Percentiles rank a stretch among this genome's conserved stretches.
These are phyloP conservation scores for Scelioninae gen. 2 DNA, from an alignment of 2,888 invertebrate genomes.

Conservation along the genomic window DNA sequence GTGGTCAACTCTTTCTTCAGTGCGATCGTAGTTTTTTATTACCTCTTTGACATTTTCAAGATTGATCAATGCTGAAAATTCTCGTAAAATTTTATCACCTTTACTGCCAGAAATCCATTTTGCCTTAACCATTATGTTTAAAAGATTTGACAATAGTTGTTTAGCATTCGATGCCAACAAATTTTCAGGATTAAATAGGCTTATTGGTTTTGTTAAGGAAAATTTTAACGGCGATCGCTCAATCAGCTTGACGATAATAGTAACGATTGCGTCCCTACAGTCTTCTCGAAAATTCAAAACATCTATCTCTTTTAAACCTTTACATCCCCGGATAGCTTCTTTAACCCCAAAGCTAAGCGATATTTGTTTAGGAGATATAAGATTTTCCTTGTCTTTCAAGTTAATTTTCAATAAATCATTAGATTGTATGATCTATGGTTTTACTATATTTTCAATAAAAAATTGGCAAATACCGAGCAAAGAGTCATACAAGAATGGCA, in stretches of 20 bases:
- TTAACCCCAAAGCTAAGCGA: constrained; percentile 9
- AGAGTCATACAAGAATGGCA: constrained; percentile 47
- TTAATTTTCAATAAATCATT: constrained; percentile 25
- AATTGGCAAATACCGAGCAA: constrained; percentile 20
- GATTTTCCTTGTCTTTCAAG: constrained; percentile 25
- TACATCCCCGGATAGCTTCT: constrained; percentile 16
- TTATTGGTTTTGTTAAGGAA: constrained; percentile 20
- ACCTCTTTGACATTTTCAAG: neutral
- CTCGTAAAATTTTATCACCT: constrained; percentile 22
- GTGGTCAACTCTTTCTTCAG: constrained; percentile 37
- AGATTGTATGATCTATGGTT: no score
- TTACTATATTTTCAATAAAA: no score
- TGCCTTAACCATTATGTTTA: constrained; percentile 7
- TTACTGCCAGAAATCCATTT: constrained; percentile 10
- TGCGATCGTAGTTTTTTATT: constrained; percentile 8
- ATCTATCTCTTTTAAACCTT: constrained; percentile 22
- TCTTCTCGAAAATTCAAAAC: constrained; percentile 22
- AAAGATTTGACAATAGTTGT: constrained; percentile 9
- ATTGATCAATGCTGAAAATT: constrained; percentile 1
- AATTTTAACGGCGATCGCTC: constrained; percentile 21
- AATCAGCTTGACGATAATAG: constrained; percentile 9
- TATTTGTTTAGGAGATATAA: constrained; percentile 1
- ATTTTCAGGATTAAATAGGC: constrained; percentile 22
- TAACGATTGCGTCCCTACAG: constrained; percentile 12
- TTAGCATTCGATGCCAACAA: constrained; percentile 9